A percentile compares a stretch with the other conserved stretches of the same genome.
phyloP scores from a whole-genome alignment of 2,113 vertebrate genomes.

The Danionella cerebrum region DNA sequence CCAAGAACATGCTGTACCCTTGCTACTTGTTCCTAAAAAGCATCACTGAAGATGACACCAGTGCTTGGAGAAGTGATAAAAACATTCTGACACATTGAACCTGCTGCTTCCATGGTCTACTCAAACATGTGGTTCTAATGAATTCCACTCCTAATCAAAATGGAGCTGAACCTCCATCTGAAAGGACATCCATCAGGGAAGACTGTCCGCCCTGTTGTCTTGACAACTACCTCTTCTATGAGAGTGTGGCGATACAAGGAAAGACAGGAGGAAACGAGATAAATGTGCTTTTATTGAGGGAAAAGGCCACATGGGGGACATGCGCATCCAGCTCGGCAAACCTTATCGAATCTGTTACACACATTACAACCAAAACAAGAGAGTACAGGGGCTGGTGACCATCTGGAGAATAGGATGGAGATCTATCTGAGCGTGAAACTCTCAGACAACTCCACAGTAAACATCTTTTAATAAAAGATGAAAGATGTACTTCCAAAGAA shows the following conservation, averaged over 20 bases:
- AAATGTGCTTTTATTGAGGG: conserved; percentile 54
- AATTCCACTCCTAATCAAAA: conserved; percentile 55
- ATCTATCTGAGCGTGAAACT: conserved; percentile 33
- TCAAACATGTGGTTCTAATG: conserved; percentile 44
- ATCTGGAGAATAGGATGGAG: conserved; percentile 53
- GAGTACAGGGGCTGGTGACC: conserved; percentile 31
- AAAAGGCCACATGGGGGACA: conserved; percentile 47
- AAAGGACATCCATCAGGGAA: conserved; percentile 37
- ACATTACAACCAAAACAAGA: conserved; percentile 20
- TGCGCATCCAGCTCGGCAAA: conserved; percentile 44
- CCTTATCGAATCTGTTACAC: conserved; percentile 56
- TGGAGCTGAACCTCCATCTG: conserved; percentile 35
- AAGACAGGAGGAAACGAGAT: conserved; percentile 1
- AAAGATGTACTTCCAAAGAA: no score
- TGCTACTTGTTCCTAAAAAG: not conserved
- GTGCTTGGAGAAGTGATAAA: not conserved
- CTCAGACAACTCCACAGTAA: no score
- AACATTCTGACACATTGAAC: not conserved
- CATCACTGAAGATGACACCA: not conserved
- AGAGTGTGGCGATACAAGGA: not conserved
- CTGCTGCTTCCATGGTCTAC: conserved; percentile 10
- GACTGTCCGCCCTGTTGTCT: conserved; percentile 1
- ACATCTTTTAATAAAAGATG: no score
- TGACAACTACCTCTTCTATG: conserved; percentile 1
- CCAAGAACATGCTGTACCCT: no score